Base-by-base conservation (phyloP, 2,113 vertebrate species). In the Boulengerochromis microlepis region DNA sequence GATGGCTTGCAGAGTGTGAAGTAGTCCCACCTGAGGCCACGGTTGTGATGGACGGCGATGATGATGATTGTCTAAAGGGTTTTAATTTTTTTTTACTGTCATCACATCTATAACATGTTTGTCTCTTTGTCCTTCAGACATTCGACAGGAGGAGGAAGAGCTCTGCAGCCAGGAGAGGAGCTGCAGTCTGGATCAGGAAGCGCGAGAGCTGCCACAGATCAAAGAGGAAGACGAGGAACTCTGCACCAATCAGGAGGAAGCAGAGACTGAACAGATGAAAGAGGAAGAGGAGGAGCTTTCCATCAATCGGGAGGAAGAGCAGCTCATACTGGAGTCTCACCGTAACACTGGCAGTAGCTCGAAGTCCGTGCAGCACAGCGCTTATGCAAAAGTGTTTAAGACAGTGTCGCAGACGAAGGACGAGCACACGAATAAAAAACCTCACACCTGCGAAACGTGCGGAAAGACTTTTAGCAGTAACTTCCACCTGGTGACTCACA, bases 401-500 rank as follows among this genome's bases (percentile, higher is more conserved):
- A 22, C 7, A 1, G 38, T 24, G 71, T 50, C 3, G 3, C 71
- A 78, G 45, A 78, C 10, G 0, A 78, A 78, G 10, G 40, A 42
- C 4, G 18, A 57, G 18, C 84, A 53, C 47, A 54, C 2, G 1
- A 35, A 12, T 7, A 47, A 86, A 26, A 86, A 18, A 26, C 1
- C 10, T 9, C 24, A 66, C 4, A 8, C 57, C 33, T 87, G 80
- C 6, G 3, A 50, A 26, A 76, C 4, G 1, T 87, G 86, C 3
- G 66, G 86, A 18, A 87, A 87, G 69, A 19, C 15, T 10, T 87
- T 83, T 2, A 52, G 47, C 16, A 87, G 31, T 2, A 83, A 24
- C 40, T 45, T 42, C 38, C 52, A 45, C n/a, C 38, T 83, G 15
- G 56, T n/a, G 3, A 61, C 78, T 5, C 86, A 87, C 40, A 18